Evolutionary conservation across 2,797 vertebrate species (phyloP), one percentile per base, ranked within the genome.

Genomic region (Pseudopleuronectes americanus): DNA sequence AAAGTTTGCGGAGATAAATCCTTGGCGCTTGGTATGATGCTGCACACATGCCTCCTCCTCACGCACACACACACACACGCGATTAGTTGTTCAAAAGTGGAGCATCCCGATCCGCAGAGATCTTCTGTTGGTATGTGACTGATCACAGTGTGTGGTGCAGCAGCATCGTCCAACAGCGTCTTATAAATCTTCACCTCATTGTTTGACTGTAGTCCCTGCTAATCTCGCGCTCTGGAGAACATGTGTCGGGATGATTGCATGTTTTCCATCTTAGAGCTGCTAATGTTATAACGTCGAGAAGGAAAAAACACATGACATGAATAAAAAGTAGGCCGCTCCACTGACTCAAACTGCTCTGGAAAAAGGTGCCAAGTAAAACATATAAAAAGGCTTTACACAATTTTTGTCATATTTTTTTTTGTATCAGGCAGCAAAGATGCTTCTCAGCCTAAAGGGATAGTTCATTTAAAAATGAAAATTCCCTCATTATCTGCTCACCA

Each of bases 1-100:
- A 87, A 92, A 84, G 84, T 90, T 81, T 58, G 49, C 21, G 62
- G 67, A 87, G 77, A 90, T 84, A 85, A 66, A 87, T 89, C 64
- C 64, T 75, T 71, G 53, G 45, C 48, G 48, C 88, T 87, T 85
- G 74, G 73, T 74, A 82, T 57, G 33, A 76, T 74, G 70, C 51
- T 31, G 68, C 80, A 70, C 64, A 68, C 68, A 81, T 45, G 47
- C 80, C 79, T 83, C 24, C 53, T 64, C 57, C 49, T 60, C 57
- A 53, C 38, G 6, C 43, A 45, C 43, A 69, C 76, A 72, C 71
- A 70, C 61, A 62, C 63, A 64, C 65, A 68, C 71, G 74, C 67
- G 72, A 86, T 90, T 86, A 86, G 71, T 43, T 70, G 83, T 83
- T 87, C 82, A 90, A 87, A 89, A 74, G 71, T 33, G 33, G 45